These are phyloP conservation scores for Rostratula benghalensis DNA, from an alignment of 2,113 vertebrate species.

Conservation along the genomic window DNA sequence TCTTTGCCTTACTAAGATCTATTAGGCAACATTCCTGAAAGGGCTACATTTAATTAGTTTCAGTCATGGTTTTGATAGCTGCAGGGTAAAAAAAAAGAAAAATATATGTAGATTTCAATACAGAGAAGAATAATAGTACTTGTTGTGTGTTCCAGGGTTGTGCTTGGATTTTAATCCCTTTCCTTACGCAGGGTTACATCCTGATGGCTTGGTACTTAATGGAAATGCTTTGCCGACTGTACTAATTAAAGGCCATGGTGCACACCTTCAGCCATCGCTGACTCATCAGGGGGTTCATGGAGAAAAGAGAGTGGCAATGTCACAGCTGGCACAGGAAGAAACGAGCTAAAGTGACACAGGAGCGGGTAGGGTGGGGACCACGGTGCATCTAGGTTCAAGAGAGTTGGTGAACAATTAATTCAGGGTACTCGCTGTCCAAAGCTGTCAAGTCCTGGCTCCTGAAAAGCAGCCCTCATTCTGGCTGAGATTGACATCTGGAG, in stretches of 20 bases:
- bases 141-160: neutral
- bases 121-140: neutral
- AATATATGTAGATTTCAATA: neutral
- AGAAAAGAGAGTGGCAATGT: neutral
- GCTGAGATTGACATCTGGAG: neutral
- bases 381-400: neutral
- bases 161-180: neutral
- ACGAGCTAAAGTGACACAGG: neutral
- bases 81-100: neutral
- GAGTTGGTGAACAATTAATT: neutral
- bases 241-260: neutral
- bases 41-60: neutral
- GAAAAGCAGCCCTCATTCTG: neutral
- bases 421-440: neutral
- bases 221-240: neutral
- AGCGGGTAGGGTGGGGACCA: accelerated
- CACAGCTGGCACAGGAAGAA: neutral
- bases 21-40: neutral
- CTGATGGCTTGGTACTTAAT: neutral
- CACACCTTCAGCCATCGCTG: neutral
- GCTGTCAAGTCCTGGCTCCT: neutral
- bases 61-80: neutral
- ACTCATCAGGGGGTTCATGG: neutral
- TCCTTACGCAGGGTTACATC: neutral
- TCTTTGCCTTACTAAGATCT: neutral